Conservation (phyloP, 2,113 vertebrate genomes). For the Axis porcinus region DNA sequence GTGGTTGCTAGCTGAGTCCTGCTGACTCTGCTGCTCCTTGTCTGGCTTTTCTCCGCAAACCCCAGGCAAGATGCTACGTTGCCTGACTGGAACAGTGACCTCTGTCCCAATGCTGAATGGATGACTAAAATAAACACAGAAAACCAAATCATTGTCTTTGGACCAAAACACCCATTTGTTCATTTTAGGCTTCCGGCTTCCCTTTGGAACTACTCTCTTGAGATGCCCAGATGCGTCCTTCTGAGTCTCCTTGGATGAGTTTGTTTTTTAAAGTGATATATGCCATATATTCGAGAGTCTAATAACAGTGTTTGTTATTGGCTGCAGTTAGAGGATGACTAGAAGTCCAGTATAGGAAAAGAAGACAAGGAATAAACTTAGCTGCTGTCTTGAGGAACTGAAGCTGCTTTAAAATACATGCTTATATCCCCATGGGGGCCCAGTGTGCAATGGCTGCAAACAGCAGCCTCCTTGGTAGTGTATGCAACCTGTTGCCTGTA, state of each 20-base stretch:
- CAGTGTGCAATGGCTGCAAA: too few relatives aligned
- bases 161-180: background rate
- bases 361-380: background rate
- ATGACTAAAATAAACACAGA: constrained; percentile 10
- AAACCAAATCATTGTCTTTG: background rate
- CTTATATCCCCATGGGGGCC: too few relatives aligned
- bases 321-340: background rate
- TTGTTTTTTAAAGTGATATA: background rate
- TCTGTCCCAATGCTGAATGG: background rate
- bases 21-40: background rate
- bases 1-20: background rate
- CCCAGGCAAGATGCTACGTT: background rate
- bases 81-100: background rate
- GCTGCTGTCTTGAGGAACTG: background rate
- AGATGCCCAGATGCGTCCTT: constrained; percentile 34
- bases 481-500: too few relatives aligned
- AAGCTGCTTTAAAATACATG: background rate
- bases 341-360: background rate
- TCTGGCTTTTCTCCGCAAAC: background rate
- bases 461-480: too few relatives aligned
- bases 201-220: constrained; percentile 11
- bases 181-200: constrained; percentile 14
- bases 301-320: background rate
- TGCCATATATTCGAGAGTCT: constrained; percentile 20
- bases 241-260: background rate